phyloP scores from a whole-genome alignment of 2,888 invertebrate species.

The Caenorhabditis wallacei region DNA sequence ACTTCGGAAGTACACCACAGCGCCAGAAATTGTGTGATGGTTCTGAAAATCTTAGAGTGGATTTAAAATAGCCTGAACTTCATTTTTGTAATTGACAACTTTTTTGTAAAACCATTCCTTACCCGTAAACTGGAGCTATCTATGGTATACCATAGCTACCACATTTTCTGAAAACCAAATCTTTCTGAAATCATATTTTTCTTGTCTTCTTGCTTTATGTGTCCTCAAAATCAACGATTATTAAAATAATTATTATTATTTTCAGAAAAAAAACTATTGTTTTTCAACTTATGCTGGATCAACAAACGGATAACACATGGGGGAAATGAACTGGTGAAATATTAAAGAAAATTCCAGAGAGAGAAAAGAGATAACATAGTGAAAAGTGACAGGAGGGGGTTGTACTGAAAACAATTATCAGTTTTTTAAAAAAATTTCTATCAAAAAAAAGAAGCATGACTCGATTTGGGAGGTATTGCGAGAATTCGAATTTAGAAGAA shows the following conservation, averaged over 20 bases:
- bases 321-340: background rate
- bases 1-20: no score
- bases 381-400: conserved; percentile 4
- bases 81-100: no score
- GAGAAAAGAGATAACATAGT: background rate
- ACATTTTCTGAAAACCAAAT: no score
- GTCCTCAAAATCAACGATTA: background rate
- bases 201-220: no score
- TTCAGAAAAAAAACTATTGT: background rate
- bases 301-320: conserved; percentile 37
- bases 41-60: no score
- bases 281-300: conserved; percentile 45
- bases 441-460: background rate
- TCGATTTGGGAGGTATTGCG: conserved; percentile 44
- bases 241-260: conserved; percentile 34
- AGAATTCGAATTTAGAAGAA: background rate
- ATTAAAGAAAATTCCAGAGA: conserved; percentile 6
- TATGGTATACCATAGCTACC: no score
- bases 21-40: no score
- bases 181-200: no score
- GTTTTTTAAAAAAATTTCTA: background rate
- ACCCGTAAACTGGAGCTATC: no score
- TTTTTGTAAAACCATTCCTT: no score
- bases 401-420: conserved; percentile 35
- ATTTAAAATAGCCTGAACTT: no score